These are phyloP conservation scores for Egretta garzetta DNA, from an alignment of 2,113 vertebrate species.

Conservation along the genomic window DNA sequence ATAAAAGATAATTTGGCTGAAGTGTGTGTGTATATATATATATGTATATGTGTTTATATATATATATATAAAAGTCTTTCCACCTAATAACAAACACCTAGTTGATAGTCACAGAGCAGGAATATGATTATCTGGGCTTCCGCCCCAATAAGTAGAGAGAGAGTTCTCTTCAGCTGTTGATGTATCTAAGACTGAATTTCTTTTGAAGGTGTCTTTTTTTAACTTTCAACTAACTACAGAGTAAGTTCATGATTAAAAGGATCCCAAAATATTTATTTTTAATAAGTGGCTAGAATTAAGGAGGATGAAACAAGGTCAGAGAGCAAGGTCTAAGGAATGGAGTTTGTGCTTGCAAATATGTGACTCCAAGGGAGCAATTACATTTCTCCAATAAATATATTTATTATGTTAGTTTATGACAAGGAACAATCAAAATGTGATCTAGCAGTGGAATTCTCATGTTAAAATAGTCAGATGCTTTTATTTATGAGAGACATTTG, in stretches of 20 bases:
- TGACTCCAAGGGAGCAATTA: neutral
- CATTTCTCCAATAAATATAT: neutral
- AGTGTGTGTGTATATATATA: neutral
- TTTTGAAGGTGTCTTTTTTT: neutral
- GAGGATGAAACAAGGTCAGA: neutral
- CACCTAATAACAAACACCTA: neutral
- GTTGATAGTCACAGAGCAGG: neutral
- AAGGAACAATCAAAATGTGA: neutral
- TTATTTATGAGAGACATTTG: neutral
- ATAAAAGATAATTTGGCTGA: neutral
- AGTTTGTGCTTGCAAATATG: neutral
- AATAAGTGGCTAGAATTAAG: neutral
- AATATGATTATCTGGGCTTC: neutral
- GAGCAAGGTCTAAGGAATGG: neutral
- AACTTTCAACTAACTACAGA: neutral
- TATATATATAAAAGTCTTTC: neutral
- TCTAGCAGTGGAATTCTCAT: neutral
- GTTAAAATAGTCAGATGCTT: neutral
- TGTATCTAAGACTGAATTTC: neutral
- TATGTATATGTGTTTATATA: neutral
- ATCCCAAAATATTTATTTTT: neutral
- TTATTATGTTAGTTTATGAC: neutral
- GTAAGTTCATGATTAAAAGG: neutral
- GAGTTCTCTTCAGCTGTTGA: neutral
- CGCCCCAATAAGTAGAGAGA: neutral